Conservation (phyloP, 2,888 invertebrate genomes). For the Apodemia mormo region DNA sequence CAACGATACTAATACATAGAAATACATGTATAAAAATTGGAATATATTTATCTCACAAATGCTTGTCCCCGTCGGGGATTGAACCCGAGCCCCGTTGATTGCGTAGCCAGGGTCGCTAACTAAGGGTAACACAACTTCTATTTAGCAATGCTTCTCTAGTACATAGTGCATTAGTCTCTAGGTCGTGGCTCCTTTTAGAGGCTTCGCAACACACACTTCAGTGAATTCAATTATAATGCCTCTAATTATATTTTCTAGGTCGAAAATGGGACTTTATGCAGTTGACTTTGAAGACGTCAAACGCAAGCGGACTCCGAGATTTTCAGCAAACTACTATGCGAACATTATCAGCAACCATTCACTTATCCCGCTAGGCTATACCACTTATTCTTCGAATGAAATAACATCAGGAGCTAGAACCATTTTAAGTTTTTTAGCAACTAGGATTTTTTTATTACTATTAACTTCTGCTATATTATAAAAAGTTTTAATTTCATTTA, state of each 20-base stretch:
- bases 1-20: too few species aligned
- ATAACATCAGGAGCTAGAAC: not conserved
- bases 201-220: too few species aligned
- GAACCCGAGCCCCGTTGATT: too few species aligned
- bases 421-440: not conserved
- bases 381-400: not conserved
- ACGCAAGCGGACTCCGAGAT: conserved; percentile 46
- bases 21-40: too few species aligned
- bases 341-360: conserved; percentile 41
- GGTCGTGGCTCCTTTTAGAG: too few species aligned
- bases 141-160: too few species aligned
- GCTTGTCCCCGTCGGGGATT: too few species aligned
- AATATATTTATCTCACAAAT: too few species aligned
- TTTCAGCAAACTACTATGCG: conserved; percentile 48
- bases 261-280: conserved; percentile 83
- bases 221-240: too few species aligned
- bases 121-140: too few species aligned
- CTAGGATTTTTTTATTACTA: not conserved
- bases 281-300: conserved; percentile 48
- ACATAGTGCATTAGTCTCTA: too few species aligned
- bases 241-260: conserved; percentile 51
- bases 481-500: not conserved
- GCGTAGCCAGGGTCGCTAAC: too few species aligned
- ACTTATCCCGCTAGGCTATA: conserved; percentile 23
- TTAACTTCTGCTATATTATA: not conserved